Conservation (phyloP, 2,888 invertebrate species). For the Willowsia nigromaculata region DNA sequence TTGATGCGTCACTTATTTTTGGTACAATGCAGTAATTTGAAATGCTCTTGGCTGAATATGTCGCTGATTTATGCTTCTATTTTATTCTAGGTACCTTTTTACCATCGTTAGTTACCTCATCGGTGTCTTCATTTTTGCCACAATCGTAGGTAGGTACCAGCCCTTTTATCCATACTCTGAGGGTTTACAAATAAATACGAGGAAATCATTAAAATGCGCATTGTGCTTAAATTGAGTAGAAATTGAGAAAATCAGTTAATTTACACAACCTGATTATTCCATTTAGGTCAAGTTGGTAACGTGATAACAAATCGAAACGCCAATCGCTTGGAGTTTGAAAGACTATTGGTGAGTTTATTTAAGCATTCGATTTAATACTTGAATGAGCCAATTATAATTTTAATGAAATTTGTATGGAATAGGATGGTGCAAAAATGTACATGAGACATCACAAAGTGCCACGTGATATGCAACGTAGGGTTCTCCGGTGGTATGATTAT, state of each 20-base stretch:
- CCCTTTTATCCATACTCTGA: neutral
- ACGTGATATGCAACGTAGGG: constrained; percentile 96
- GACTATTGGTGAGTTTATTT: constrained; percentile 85
- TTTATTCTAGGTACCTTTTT: constrained; percentile 92
- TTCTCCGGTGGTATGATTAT: constrained; percentile 98
- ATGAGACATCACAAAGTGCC: constrained; percentile 98
- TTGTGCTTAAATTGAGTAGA: neutral
- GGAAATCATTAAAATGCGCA: neutral
- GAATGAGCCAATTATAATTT: neutral
- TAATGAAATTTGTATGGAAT: constrained; percentile 21
- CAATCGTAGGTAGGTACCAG: constrained; percentile 89
- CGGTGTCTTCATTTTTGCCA: constrained; percentile 98
- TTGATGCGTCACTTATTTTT: neutral
- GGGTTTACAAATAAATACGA: neutral
- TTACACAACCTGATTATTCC: constrained; percentile 19
- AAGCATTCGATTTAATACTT: neutral
- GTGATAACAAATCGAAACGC: constrained; percentile 98
- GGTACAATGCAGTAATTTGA: neutral
- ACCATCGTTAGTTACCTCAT: constrained; percentile 98
- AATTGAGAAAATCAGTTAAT: no score
- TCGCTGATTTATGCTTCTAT: neutral
- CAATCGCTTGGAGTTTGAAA: constrained; percentile 95
- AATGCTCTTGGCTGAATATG: neutral
- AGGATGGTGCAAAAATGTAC: constrained; percentile 97
- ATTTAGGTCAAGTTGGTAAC: constrained; percentile 94